Evolutionary conservation across 1,140 invertebrate genomes (phyloP).

Genomic region (Drosophila prosaltans): DNA sequence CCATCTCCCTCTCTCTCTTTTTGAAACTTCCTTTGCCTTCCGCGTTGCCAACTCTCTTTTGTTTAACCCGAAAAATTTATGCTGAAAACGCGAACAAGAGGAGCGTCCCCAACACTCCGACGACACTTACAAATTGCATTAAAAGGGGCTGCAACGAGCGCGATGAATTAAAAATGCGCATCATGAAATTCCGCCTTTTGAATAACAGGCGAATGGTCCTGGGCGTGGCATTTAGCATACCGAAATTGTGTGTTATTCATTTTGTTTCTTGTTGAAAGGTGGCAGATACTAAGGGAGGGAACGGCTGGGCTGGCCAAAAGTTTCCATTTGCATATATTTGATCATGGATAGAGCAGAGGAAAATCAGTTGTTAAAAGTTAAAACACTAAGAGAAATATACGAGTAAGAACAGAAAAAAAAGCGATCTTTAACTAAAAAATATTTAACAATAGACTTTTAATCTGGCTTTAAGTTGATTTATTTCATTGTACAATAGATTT

Average conservation of each 20-base stretch:
- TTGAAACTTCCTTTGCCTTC: background rate
- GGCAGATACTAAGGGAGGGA: background rate
- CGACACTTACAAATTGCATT: constrained; percentile 71
- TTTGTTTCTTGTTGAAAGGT: constrained; percentile 7
- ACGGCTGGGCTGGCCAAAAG: constrained; percentile 6
- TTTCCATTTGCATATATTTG: constrained; percentile 68
- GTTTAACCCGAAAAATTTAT: constrained; percentile 45
- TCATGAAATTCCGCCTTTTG: constrained; percentile 32
- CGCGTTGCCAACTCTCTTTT: constrained; percentile 3
- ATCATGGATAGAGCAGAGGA: background rate
- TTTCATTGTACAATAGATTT: too few relatives aligned
- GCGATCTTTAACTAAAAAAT: too few relatives aligned
- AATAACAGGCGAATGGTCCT: constrained; percentile 3
- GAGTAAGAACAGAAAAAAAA: too few relatives aligned
- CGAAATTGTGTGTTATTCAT: constrained; percentile 17
- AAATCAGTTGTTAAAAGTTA: constrained; percentile 11
- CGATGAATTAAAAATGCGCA: constrained; percentile 47
- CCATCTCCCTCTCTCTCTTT: background rate
- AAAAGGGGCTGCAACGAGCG: constrained; percentile 39
- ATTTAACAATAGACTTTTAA: too few relatives aligned
- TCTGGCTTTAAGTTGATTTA: too few relatives aligned
- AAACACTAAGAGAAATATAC: background rate
- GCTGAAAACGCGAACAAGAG: constrained; percentile 31
- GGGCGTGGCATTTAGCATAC: constrained; percentile 31
- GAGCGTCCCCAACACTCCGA: constrained; percentile 32